Conservation (phyloP, 2,797 vertebrate genomes). For the Argentina silus region DNA sequence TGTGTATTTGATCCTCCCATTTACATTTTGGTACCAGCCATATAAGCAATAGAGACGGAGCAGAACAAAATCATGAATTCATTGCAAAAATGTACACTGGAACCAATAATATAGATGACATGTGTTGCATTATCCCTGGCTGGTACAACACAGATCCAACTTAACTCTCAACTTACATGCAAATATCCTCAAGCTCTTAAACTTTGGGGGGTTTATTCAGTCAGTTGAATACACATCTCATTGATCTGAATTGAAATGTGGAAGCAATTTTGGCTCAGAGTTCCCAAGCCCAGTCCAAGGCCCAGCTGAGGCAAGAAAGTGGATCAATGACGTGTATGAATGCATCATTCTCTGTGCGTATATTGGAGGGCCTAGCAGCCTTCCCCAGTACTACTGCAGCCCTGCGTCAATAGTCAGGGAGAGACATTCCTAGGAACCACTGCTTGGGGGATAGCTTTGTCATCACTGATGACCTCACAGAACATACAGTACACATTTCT, state of each 20-base stretch:
- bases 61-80: background rate
- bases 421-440: background rate
- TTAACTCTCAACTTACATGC: conserved; percentile 13
- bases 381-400: conserved; percentile 42
- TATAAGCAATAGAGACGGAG: background rate
- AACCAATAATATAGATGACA: conserved; percentile 16
- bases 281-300: conserved; percentile 51
- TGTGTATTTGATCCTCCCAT: background rate
- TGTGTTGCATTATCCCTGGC: background rate
- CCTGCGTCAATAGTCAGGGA: conserved; percentile 29
- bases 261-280: conserved; percentile 65
- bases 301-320: conserved; percentile 58
- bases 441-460: conserved; percentile 12
- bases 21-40: background rate
- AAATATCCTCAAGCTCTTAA: background rate
- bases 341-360: conserved; percentile 26
- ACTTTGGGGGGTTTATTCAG: conserved; percentile 24
- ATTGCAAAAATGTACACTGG: background rate
- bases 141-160: background rate
- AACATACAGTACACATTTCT: conserved; percentile 9
- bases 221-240: conserved; percentile 35
- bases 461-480: conserved; percentile 35
- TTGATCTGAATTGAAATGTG: conserved; percentile 67
- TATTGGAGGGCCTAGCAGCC: conserved; percentile 43
- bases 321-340: conserved; percentile 45